Conservation (phyloP, 2,113 vertebrate genomes). For the Ptilonorhynchus violaceus region DNA sequence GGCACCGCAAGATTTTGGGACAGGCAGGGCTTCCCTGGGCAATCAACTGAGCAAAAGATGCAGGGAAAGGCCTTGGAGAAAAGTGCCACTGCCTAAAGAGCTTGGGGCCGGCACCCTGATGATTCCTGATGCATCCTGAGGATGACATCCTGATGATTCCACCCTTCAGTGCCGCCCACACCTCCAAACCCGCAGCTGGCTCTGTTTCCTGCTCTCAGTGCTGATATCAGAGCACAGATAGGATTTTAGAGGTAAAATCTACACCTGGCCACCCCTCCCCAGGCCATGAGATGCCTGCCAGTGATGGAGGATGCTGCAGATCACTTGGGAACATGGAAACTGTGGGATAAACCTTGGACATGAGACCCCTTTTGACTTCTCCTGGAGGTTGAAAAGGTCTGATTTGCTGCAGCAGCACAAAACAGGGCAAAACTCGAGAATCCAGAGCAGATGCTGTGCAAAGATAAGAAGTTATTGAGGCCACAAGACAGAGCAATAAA, state of each 20-base stretch:
- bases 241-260: background rate
- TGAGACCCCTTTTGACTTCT: background rate
- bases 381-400: background rate
- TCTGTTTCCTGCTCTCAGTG: background rate
- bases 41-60: background rate
- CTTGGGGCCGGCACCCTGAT: background rate
- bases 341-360: background rate
- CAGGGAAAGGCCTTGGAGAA: background rate
- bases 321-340: background rate
- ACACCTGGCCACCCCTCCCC: background rate
- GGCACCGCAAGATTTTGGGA: background rate
- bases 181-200: background rate
- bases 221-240: background rate
- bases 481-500: conserved; percentile 4
- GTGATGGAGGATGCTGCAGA: background rate
- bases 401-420: background rate
- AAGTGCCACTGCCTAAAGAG: background rate
- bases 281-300: background rate
- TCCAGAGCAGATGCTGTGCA: background rate
- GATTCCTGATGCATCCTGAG: background rate
- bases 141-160: background rate
- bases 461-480: background rate
- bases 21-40: background rate
- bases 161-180: background rate
- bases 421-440: background rate